phyloP scores from a whole-genome alignment of 2,113 vertebrate species.

The Mirounga angustirostris region DNA sequence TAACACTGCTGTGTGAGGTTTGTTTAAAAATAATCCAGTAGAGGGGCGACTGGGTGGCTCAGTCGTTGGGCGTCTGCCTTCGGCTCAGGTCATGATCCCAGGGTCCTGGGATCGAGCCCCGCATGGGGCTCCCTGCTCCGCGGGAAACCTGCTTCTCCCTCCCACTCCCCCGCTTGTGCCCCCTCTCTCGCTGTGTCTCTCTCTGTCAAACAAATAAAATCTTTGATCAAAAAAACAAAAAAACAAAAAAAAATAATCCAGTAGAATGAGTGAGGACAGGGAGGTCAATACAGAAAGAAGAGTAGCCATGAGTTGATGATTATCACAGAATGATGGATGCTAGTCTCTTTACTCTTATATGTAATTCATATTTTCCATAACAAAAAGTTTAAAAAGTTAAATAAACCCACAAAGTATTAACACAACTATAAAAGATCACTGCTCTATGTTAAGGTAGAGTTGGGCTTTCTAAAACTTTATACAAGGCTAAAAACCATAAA shows the following conservation, averaged over 20 bases:
- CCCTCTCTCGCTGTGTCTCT: no score
- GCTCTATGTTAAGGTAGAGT: background rate
- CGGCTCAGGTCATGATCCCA: no score
- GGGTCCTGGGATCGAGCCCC: no score
- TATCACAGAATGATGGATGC: background rate
- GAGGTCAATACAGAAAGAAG: background rate
- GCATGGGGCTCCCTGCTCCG: no score
- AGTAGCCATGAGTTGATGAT: background rate
- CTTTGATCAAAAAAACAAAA: no score
- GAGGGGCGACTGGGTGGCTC: no score
- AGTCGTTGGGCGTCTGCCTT: no score
- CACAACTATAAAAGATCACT: background rate
- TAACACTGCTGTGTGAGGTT: background rate
- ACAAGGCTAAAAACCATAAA: background rate
- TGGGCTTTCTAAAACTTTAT: background rate
- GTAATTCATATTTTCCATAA: background rate
- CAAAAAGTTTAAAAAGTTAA: background rate
- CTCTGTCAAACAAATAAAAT: no score
- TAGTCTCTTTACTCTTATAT: background rate
- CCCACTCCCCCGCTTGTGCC: no score
- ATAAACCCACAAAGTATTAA: background rate
- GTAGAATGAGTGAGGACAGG: background rate
- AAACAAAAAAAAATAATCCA: conserved; percentile 3
- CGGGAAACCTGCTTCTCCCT: no score
- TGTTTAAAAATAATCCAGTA: conserved; percentile 3